phyloP scores from a whole-genome alignment of 1,140 invertebrate genomes.

The Drosophila bocki region DNA sequence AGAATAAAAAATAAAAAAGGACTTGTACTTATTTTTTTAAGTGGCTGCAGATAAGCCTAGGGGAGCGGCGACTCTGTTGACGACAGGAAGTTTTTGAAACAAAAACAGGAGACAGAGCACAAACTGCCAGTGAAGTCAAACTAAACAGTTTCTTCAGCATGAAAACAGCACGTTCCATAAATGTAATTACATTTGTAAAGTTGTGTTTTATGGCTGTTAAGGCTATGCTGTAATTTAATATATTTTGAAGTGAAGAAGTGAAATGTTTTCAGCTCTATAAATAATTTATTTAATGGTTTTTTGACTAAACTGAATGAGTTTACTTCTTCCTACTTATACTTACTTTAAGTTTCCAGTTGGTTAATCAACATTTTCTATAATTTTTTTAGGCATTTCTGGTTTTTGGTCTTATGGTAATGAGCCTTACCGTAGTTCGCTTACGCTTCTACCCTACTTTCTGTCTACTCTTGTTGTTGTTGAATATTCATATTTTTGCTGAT shows the following conservation, averaged over 20 bases:
- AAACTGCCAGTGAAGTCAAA: slow-evolving; percentile 10
- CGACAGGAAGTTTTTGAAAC: slow-evolving; percentile 39
- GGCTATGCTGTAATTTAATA: too few species aligned
- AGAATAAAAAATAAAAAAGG: slow-evolving; percentile 35
- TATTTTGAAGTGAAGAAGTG: too few species aligned
- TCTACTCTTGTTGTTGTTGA: slow-evolving; percentile 55
- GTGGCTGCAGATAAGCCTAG: slow-evolving; percentile 46
- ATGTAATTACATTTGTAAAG: background rate
- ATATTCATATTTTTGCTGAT: slow-evolving; percentile 73
- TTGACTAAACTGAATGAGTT: too few species aligned
- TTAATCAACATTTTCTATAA: background rate
- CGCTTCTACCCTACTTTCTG: slow-evolving; percentile 31
- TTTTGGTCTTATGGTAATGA: slow-evolving; percentile 5
- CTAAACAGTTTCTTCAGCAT: background rate
- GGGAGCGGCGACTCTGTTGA: slow-evolving; percentile 34
- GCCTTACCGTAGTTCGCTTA: slow-evolving; percentile 5
- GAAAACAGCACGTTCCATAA: slow-evolving; percentile 6
- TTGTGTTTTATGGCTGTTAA: background rate
- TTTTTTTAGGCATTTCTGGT: slow-evolving; percentile 1
- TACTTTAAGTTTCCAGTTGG: background rate
- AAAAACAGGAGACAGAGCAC: background rate
- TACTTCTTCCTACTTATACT: too few species aligned
- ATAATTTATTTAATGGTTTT: too few species aligned
- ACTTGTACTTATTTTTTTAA: slow-evolving; percentile 33
- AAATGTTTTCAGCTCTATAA: too few species aligned